Evolutionary conservation across 2,797 vertebrate genomes (phyloP).

Genomic region (Cuculus canorus): DNA sequence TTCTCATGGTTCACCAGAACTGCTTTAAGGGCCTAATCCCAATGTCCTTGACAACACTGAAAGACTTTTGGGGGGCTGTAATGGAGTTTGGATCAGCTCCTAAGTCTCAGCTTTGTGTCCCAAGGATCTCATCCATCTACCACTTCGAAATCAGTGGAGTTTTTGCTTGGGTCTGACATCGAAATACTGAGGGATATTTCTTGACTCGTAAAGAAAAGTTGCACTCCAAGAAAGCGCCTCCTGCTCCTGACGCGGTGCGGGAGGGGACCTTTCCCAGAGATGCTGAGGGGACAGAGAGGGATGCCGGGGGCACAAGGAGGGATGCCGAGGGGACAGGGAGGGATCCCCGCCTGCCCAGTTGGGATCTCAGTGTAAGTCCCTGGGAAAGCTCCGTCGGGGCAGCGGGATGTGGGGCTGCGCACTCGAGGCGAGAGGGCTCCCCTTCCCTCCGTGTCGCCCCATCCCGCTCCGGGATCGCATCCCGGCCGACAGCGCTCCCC

Average conservation of each 20-base stretch:
- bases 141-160: background rate
- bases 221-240: background rate
- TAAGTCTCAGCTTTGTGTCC: background rate
- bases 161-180: background rate
- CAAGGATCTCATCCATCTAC: background rate
- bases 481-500: background rate
- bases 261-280: background rate
- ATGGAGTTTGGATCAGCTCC: slow-evolving; percentile 1
- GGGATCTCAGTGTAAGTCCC: too few species aligned
- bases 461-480: too few species aligned
- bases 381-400: background rate
- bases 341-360: too few species aligned
- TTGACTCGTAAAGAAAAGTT: background rate
- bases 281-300: too few species aligned
- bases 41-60: background rate
- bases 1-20: background rate
- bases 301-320: too few species aligned
- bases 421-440: background rate
- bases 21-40: slow-evolving; percentile 14
- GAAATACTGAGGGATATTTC: background rate
- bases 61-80: slow-evolving; percentile 12
- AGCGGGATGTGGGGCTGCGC: too few species aligned
- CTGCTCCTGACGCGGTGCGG: background rate
- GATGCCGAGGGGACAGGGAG: too few species aligned
- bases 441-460: background rate